Conservation (phyloP, 2,113 vertebrate species). For the Toxotes chatareus region DNA sequence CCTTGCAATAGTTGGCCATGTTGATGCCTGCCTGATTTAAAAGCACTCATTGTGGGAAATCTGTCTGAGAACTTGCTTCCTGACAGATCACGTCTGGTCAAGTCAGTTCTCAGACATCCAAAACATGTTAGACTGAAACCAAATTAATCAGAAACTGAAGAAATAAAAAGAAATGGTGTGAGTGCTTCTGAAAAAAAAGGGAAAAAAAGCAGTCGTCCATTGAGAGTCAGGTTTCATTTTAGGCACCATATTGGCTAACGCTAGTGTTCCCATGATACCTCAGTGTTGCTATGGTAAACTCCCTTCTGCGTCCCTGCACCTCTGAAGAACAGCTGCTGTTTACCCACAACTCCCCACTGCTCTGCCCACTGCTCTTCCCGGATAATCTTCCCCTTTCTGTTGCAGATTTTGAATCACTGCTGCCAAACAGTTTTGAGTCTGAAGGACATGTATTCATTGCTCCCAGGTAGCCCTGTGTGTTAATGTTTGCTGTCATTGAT, state of each 20-base stretch:
- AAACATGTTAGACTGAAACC: constrained; percentile 49
- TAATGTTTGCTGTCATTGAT: constrained; percentile 73
- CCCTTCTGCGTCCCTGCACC: constrained; percentile 82
- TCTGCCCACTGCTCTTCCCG: constrained; percentile 81
- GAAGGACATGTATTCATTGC: constrained; percentile 99
- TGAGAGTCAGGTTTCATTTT: constrained; percentile 73
- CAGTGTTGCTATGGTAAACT: constrained; percentile 86
- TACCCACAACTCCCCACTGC: constrained; percentile 76
- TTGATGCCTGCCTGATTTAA: constrained; percentile 92
- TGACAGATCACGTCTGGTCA: constrained; percentile 53
- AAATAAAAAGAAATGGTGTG: constrained; percentile 44
- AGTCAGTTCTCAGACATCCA: constrained; percentile 85
- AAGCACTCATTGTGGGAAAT: constrained; percentile 64
- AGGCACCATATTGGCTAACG: constrained; percentile 94
- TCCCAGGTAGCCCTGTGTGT: constrained; percentile 98
- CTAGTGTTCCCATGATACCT: constrained; percentile 84
- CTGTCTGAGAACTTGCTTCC: constrained; percentile 84
- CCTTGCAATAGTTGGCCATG: constrained; percentile 92
- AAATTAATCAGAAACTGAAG: constrained; percentile 37
- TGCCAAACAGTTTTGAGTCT: constrained; percentile 99
- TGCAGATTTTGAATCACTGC: constrained; percentile 99
- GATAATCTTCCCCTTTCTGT: constrained; percentile 99
- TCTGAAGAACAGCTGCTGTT: constrained; percentile 85
- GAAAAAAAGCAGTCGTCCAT: constrained; percentile 54
- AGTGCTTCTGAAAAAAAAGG: constrained; percentile 66